Conservation (phyloP, 2,113 vertebrate genomes). For the Rhinichthys klamathensis region DNA sequence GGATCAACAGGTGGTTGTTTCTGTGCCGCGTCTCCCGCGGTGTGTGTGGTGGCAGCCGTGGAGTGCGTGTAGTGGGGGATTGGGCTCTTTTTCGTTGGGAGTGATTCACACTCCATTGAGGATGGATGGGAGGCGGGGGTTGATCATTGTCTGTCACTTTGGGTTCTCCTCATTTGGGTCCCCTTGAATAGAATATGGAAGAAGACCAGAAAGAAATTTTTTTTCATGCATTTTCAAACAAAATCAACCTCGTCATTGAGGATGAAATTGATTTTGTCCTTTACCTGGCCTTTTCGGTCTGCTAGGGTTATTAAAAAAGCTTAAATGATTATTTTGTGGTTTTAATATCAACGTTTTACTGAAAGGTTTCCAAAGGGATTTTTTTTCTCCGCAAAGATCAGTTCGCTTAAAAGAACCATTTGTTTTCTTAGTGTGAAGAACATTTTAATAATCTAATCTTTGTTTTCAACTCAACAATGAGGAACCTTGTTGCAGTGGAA, state of each 20-base stretch:
- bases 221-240: background rate
- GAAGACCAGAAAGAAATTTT: background rate
- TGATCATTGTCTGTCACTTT: slow-evolving; percentile 19
- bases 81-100: slow-evolving; percentile 2
- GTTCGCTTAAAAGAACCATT: no score
- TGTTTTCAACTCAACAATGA: no score
- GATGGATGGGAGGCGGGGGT: background rate
- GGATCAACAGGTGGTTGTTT: slow-evolving; percentile 53
- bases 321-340: background rate
- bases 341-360: background rate
- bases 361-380: no score
- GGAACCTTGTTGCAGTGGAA: no score
- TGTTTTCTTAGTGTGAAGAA: no score
- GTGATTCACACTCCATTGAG: slow-evolving; percentile 10
- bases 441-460: no score
- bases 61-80: background rate
- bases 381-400: no score
- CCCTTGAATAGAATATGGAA: background rate
- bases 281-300: background rate
- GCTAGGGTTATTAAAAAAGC: background rate
- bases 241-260: background rate
- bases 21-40: slow-evolving; percentile 21
- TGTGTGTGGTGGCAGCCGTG: slow-evolving; percentile 15
- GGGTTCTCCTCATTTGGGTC: background rate
- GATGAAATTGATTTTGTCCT: background rate